phyloP scores from a whole-genome alignment of 2,797 vertebrate species.

The Myripristis murdjan region DNA sequence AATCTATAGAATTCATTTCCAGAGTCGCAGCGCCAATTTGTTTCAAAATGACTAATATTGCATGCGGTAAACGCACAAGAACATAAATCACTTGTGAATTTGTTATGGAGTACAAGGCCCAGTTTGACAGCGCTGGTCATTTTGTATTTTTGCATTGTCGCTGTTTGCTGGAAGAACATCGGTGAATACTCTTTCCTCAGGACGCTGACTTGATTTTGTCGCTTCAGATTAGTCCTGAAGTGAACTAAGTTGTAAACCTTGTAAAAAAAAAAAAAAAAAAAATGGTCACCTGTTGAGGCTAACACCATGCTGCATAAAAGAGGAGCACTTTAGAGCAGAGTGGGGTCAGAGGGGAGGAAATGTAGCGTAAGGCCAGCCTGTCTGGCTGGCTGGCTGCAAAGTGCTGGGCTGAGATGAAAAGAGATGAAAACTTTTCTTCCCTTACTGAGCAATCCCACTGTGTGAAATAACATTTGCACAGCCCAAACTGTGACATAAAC shows the following conservation, averaged over 20 bases:
- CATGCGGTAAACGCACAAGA: conserved; percentile 53
- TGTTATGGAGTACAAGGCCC: conserved; percentile 28
- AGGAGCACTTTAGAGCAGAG: conserved; percentile 20
- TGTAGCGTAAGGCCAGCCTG: background rate
- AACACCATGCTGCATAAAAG: conserved; percentile 38
- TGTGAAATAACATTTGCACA: conserved; percentile 51
- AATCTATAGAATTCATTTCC: conserved; percentile 78
- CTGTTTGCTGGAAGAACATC: background rate
- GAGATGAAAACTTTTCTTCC: background rate
- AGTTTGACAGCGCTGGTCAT: conserved; percentile 37
- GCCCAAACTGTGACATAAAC: conserved; percentile 50
- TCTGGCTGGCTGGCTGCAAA: background rate
- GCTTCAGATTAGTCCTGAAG: conserved; percentile 16
- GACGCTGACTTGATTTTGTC: background rate
- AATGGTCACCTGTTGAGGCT: conserved; percentile 50
- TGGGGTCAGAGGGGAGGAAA: conserved; percentile 8
- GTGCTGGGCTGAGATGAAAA: conserved; percentile 32
- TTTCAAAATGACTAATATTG: conserved; percentile 65
- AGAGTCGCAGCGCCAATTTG: conserved; percentile 66
- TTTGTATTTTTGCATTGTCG: conserved; percentile 32
- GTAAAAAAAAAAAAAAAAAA: conserved; percentile 40
- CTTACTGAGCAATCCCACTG: conserved; percentile 18
- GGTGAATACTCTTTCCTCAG: conserved; percentile 12
- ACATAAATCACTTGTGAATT: conserved; percentile 63
- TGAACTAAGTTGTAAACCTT: conserved; percentile 2